Evolutionary conservation across 2,797 vertebrate species (phyloP).

Genomic region (Sebastes miniatus): DNA sequence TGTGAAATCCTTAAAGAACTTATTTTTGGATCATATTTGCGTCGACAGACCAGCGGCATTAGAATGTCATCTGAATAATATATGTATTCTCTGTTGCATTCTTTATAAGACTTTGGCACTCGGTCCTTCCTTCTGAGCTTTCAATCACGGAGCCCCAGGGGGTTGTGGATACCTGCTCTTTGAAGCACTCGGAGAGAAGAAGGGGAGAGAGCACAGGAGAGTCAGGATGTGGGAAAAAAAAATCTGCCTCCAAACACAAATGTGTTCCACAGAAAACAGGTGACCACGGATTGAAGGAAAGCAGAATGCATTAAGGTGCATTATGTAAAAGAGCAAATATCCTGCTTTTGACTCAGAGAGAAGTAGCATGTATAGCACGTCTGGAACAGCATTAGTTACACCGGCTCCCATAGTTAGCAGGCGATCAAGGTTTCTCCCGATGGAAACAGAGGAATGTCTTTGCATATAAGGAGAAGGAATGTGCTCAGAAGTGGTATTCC

Average conservation of each 20-base stretch:
- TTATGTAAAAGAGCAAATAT: constrained; percentile 30
- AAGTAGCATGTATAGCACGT: background rate
- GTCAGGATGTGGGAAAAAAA: constrained; percentile 66
- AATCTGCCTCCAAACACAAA: constrained; percentile 63
- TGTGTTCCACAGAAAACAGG: constrained; percentile 59
- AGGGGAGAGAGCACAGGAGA: constrained; percentile 39
- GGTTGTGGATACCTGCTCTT: constrained; percentile 81
- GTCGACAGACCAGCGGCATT: constrained; percentile 67
- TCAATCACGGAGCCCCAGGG: constrained; percentile 78
- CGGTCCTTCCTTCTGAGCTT: constrained; percentile 78
- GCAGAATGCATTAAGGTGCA: constrained; percentile 17
- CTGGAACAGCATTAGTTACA: background rate
- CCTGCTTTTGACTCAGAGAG: background rate
- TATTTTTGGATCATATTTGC: constrained; percentile 54
- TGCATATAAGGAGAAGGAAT: constrained; percentile 34
- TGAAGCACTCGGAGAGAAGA: constrained; percentile 72
- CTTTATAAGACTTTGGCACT: constrained; percentile 81
- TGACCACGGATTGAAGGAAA: constrained; percentile 45
- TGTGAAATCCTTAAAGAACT: constrained; percentile 68
- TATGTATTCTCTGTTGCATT: constrained; percentile 82
- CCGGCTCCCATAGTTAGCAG: background rate
- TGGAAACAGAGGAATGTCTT: constrained; percentile 37
- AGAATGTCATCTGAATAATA: constrained; percentile 82
- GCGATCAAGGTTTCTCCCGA: background rate
- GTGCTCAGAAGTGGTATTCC: constrained; percentile 45